Evolutionary conservation across 2,113 vertebrate genomes (phyloP).

Genomic region (Hippolais icterina): DNA sequence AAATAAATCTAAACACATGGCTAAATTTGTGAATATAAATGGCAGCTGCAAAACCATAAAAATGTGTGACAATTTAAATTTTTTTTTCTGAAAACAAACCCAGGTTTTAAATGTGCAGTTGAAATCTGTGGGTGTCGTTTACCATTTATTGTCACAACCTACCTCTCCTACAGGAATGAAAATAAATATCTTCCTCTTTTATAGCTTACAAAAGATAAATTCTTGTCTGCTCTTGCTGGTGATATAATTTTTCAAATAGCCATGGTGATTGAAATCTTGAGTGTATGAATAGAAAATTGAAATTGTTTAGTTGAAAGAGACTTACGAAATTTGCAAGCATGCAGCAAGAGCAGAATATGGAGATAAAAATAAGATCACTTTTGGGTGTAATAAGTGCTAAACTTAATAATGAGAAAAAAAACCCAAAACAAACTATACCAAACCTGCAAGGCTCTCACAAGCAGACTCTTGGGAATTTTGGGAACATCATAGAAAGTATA

Average conservation of each 20-base stretch:
- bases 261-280: background rate
- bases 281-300: conserved; percentile 4
- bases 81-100: background rate
- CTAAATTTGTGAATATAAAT: background rate
- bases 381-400: background rate
- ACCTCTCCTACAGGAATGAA: background rate
- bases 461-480: background rate
- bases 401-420: background rate
- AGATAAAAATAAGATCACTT: background rate
- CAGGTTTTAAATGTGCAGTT: background rate
- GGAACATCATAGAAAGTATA: background rate
- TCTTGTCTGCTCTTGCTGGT: conserved; percentile 7
- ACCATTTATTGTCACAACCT: background rate
- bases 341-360: background rate
- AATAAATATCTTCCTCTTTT: conserved; percentile 5
- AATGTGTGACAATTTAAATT: background rate
- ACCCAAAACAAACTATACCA: background rate
- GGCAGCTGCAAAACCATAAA: background rate
- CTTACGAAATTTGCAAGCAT: background rate
- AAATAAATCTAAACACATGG: background rate
- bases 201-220: conserved; percentile 3
- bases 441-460: background rate
- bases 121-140: background rate
- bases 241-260: conserved; percentile 31
- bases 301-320: background rate